Base-by-base conservation (phyloP, 2,113 vertebrate genomes). In the Salvelinus fontinalis region DNA sequence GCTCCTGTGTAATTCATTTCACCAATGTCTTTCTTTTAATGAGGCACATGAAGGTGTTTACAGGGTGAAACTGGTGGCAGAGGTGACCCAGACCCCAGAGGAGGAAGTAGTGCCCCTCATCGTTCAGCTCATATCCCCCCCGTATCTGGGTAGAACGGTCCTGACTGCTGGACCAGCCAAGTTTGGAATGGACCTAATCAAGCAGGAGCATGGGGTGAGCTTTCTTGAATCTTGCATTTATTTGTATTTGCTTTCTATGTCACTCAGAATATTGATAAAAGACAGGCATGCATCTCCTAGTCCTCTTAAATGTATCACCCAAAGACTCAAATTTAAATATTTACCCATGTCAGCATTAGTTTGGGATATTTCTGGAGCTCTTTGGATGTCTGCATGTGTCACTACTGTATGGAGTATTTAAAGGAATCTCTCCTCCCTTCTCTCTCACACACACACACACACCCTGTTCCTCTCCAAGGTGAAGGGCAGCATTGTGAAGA, bases 101-200 rank as follows among this genome's bases (percentile, higher is more conserved):
- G 91, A 92, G 57, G 91, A 92, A 77, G 89, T 94, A 77, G 71
- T 92, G 16, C 92, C 93, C 29, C 89, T 91, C 31, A 84, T 89
- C 0, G 93, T 95, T 31, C 94, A 95, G 85, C 88, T 95, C 78
- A 94, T 95, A 78, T 95, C 94, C 0, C 94, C 94, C 2, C 94
- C 94, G 0, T 95, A 91, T 77, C 87, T 94, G 84, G 94, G 94
- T 5, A 79, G 91, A 77, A 91, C 86, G 0, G 93, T 94, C 24
- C 88, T 95, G 65, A 94, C 90, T 4, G 94, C 93, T 0, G 94
- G 93, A 72, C 94, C 94, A 3, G 94, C 94, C 67, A 95, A 94
- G 81, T 95, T 95, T 81, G 94, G 94, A 64, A 87, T 92, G 90
- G 94, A 95, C 81, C 93, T 95, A 14, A 91, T 90, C 66, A 95